These are phyloP conservation scores for Variabilichromis moorii DNA, from an alignment of 2,113 vertebrate species.

Conservation along the genomic window DNA sequence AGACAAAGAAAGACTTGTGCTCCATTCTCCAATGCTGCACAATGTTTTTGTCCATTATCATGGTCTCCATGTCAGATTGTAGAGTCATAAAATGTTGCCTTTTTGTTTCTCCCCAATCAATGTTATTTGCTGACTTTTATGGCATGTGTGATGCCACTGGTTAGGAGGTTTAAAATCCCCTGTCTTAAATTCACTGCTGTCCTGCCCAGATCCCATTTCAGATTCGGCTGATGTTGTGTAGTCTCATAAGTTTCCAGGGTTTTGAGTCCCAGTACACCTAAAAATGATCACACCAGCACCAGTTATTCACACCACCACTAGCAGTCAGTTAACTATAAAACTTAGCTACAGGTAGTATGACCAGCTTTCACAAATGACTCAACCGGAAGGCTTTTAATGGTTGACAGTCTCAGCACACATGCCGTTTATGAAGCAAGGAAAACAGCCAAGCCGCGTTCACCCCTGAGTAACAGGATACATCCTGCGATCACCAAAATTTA, in stretches of 20 bases:
- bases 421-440: accelerated
- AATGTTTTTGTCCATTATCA: neutral
- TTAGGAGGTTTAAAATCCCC: neutral
- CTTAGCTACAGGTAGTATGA: neutral
- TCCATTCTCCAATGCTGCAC: neutral
- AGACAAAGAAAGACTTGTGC: neutral
- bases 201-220: too few relatives aligned
- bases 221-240: neutral
- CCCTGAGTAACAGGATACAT: neutral
- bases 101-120: neutral
- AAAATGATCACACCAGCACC: neutral
- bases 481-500: neutral
- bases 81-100: neutral
- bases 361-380: neutral
- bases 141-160: neutral
- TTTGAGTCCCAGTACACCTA: neutral
- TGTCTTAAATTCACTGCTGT: neutral
- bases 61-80: neutral
- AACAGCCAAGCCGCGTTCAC: neutral
- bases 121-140: neutral
- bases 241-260: neutral
- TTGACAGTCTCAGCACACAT: neutral
- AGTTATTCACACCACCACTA: neutral
- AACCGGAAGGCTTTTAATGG: neutral
- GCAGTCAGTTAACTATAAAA: neutral